phyloP scores from a whole-genome alignment of 2,797 vertebrate genomes.

The Eulemur rubriventer region DNA sequence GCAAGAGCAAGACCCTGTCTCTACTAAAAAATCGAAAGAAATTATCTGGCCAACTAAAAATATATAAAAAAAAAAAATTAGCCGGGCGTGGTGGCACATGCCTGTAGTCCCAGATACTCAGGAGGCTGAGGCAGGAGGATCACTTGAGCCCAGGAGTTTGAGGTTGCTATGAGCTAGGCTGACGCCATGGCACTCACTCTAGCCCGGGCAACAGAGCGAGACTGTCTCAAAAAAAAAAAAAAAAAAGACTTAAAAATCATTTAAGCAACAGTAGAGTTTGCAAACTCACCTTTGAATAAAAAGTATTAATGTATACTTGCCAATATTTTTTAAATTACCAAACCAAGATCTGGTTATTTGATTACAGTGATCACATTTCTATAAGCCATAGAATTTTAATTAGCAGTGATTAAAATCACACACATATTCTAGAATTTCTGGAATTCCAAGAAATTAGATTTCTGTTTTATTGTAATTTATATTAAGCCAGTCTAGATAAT shows the following conservation, averaged over 20 bases:
- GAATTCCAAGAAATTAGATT: constrained; percentile 1
- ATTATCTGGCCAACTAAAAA: no score
- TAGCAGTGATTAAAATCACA: constrained; percentile 24
- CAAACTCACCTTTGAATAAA: constrained; percentile 19
- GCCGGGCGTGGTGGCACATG: no score
- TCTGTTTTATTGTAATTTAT: constrained; percentile 22
- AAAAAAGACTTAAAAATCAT: neutral
- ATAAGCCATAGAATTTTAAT: neutral
- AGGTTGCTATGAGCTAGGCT: no score
- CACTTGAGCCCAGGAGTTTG: no score
- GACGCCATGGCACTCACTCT: no score
- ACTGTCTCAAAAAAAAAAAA: no score
- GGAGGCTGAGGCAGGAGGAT: no score
- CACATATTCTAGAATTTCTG: constrained; percentile 11
- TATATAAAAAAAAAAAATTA: no score
- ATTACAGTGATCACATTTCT: neutral
- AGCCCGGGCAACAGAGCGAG: no score
- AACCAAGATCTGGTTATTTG: neutral
- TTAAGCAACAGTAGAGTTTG: neutral
- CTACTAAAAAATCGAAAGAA: no score
- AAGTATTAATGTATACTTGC: neutral
- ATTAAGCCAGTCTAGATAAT: constrained; percentile 11
- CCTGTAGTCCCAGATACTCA: no score
- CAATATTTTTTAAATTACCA: constrained; percentile 35
- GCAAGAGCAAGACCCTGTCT: no score